Base-by-base conservation (phyloP, 1,140 invertebrate species). In the Drosophila kanapiae region DNA sequence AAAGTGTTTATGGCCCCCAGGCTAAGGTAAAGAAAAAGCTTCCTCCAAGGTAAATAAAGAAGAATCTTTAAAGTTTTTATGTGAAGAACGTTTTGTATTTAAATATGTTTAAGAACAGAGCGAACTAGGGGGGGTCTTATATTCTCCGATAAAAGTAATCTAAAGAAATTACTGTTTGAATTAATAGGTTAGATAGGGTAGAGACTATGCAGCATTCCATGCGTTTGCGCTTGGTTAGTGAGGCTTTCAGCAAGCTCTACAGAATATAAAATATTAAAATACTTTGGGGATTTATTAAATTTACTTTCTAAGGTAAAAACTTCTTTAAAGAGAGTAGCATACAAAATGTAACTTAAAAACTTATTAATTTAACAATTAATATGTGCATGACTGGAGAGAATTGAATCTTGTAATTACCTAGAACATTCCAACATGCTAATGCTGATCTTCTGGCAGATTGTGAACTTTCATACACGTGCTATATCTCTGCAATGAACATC, bases 381-480 rank as follows among this genome's bases (percentile, higher is more conserved):
- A 13, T n/a, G 11, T 31, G 33, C 2, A 35, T 11, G 8, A 37
- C 16, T 54, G 11, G 4, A 43, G 62, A 35, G 29, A 61, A 59
- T 37, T 43, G 11, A 54, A 31, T 16, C 6, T 29, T 6, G 6
- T 59, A 59, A 53, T 45, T 35, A 35, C 29, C 14, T 37, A 67
- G 37, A 65, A 71, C 33, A 56, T 71, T 54, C 49, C 14, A n/a
- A 38, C 59, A 67, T 23, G 33, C 43, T 14, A 2, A 23, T 23
- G 48, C 18, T 18, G 53, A 35, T 68, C 35, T 43, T 60, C 53
- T 29, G 13, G 14, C 14, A 40, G 37, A 48, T 8, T 10, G 51
- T 49, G n/a, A 38, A 60, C 53, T 51, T 59, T 72, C 33, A 43
- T 43, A 27, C 11, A 65, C 62, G 31, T 43, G 53, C 18, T 23